Base-by-base conservation (phyloP, 2,797 vertebrate species). In the Aselliscus stoliczkanus region DNA sequence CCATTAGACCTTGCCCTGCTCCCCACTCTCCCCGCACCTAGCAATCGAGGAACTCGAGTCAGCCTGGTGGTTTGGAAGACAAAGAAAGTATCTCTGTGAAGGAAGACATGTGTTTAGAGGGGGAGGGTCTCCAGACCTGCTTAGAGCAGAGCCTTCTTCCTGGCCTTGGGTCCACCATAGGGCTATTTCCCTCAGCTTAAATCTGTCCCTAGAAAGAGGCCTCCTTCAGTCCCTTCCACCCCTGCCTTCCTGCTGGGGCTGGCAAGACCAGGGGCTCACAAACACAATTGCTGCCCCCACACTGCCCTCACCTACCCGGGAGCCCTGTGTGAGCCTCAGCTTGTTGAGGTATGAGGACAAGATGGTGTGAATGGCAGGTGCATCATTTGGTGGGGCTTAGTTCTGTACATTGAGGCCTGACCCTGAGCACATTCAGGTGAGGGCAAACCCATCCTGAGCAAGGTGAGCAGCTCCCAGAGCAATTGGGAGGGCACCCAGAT, bases 11-110 rank as follows among this genome's bases (percentile, higher is more conserved):
- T 12, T 65, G 60, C n/a, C 39, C 37, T 56, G 37, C 37, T 73
- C 70, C 50, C 11, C 23, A 25, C 20, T 70, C 14, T 23, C 37
- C 37, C 11, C 27, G 12, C 44, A 50, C 31, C 44, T 96, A 96
- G 97, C 96, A 97, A 93, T 84, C 0, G 27, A 50, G 65, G n/a
- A 47, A 86, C 67, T 58, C 15, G 8, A 34, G 65, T 56, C 56
- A 50, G 44, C 47, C 1, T 39, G 0, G 52, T 25, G 21, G 70
- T 77, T 77, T 84, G 29, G 39, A 67, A 94, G 92, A 93, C 76
- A 95, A 88, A 94, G 76, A 52, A 4, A 17, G 37, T 34, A n/a
- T 69, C 58, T 65, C 75, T 12, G 23, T 31, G 69, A 79, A 37
- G 67, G 1, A 18, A 47, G 83, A 58, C 42, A 42, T 15, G 23